Evolutionary conservation across 1,140 invertebrate species (phyloP).

Genomic region (Venturia canescens): DNA sequence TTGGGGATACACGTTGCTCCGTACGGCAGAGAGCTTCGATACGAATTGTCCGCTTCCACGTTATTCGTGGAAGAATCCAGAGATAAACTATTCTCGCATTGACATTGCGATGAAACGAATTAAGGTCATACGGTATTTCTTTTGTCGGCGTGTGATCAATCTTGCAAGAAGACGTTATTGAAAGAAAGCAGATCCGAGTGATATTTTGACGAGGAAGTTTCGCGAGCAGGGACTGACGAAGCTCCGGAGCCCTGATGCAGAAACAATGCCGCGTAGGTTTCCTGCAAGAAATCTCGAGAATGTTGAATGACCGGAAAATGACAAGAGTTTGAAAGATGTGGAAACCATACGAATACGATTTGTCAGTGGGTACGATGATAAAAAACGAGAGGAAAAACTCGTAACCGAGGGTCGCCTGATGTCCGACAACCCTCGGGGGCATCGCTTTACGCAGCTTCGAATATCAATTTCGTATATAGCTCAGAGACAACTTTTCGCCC

Average conservation of each 20-base stretch:
- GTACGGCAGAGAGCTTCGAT: neutral
- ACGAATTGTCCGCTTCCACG: neutral
- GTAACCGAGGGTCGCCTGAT: constrained; percentile 17
- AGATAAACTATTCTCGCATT: neutral
- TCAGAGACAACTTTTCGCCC: constrained; percentile 62
- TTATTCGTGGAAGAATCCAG: neutral
- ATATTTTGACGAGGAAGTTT: neutral
- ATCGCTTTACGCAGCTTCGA: constrained; percentile 55
- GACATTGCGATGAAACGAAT: too few species aligned
- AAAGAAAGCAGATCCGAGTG: neutral
- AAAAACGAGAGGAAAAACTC: constrained; percentile 49
- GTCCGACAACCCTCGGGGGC: constrained; percentile 23
- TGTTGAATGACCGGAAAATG: neutral
- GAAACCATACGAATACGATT: constrained; percentile 34
- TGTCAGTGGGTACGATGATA: constrained; percentile 2
- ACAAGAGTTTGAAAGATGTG: neutral
- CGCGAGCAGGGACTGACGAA: neutral
- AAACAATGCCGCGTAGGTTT: neutral
- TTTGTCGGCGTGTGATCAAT: too few species aligned
- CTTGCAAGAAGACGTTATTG: neutral
- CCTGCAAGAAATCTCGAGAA: neutral
- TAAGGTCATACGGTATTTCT: too few species aligned
- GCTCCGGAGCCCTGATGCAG: neutral
- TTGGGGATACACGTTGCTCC: constrained; percentile 38
- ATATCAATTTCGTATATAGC: constrained; percentile 66